Conservation (phyloP, 2,888 invertebrate genomes). For the Hedya salicella region DNA sequence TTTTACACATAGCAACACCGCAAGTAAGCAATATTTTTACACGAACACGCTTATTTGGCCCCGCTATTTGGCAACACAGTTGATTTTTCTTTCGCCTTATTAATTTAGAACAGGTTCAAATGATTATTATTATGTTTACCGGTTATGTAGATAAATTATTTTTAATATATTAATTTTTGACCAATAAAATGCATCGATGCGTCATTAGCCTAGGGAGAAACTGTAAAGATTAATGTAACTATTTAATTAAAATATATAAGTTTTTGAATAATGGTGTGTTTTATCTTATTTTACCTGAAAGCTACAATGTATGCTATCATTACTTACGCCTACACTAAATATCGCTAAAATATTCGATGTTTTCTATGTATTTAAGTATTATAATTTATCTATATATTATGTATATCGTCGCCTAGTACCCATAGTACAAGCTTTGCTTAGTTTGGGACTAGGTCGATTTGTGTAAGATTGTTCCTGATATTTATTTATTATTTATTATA, state of each 20-base stretch:
- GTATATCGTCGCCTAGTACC: too few species aligned
- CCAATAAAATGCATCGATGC: conserved; percentile 82
- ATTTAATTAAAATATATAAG: conserved; percentile 85
- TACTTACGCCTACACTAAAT: too few species aligned
- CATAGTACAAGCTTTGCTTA: too few species aligned
- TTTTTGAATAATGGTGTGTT: conserved; percentile 69
- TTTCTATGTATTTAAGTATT: too few species aligned
- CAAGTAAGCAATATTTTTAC: conserved; percentile 40
- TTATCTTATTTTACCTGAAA: conserved; percentile 43
- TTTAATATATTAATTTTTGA: conserved; percentile 79
- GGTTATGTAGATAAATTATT: conserved; percentile 80
- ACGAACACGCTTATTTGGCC: conserved; percentile 42
- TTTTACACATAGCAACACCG: conserved; percentile 43
- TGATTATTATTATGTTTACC: conserved; percentile 75
- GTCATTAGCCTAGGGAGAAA: conserved; percentile 83
- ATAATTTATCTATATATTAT: too few species aligned
- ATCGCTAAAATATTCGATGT: too few species aligned
- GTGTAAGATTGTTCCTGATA: too few species aligned
- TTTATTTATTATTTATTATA: too few species aligned
- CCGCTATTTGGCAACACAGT: conserved; percentile 62
- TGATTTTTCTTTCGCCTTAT: conserved; percentile 56
- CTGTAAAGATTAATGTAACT: conserved; percentile 84
- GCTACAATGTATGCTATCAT: background rate
- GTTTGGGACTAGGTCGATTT: too few species aligned
- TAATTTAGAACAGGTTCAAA: conserved; percentile 66